phyloP scores from a whole-genome alignment of 2,888 invertebrate species.

The Drosophila picticornis region DNA sequence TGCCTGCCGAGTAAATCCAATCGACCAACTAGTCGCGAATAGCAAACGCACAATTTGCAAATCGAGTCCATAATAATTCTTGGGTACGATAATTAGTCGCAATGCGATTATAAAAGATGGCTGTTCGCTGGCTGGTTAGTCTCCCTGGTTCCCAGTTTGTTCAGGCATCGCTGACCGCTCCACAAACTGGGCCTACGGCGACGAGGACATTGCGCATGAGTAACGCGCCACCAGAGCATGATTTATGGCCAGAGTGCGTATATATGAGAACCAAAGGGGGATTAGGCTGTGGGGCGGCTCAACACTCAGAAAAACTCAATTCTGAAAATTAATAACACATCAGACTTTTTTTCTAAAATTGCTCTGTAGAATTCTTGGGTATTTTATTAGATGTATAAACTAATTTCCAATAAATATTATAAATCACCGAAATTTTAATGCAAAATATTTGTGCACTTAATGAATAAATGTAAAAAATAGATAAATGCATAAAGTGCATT shows the following conservation, averaged over 20 bases:
- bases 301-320: neutral
- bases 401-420: neutral
- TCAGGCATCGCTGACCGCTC: neutral
- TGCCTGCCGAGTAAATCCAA: constrained; percentile 32
- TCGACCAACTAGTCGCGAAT: constrained; percentile 34
- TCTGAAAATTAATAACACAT: neutral
- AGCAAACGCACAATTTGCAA: constrained; percentile 64
- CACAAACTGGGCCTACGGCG: constrained; percentile 15
- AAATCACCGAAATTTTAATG: neutral
- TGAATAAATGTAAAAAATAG: neutral
- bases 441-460: neutral
- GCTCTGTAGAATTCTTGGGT: fast-evolving
- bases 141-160: neutral
- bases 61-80: constrained; percentile 78
- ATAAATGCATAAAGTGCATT: neutral
- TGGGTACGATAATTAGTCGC: constrained; percentile 83
- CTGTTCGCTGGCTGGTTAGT: constrained; percentile 8
- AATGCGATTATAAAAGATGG: constrained; percentile 81
- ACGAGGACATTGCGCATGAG: constrained; percentile 71
- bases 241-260: constrained; percentile 56
- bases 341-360: neutral
- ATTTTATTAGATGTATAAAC: neutral
- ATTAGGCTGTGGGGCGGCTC: neutral
- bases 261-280: constrained; percentile 3
- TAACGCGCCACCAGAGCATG: constrained; percentile 70